Evolutionary conservation across 2,113 vertebrate genomes (phyloP).

Genomic region (Scatophagus argus): DNA sequence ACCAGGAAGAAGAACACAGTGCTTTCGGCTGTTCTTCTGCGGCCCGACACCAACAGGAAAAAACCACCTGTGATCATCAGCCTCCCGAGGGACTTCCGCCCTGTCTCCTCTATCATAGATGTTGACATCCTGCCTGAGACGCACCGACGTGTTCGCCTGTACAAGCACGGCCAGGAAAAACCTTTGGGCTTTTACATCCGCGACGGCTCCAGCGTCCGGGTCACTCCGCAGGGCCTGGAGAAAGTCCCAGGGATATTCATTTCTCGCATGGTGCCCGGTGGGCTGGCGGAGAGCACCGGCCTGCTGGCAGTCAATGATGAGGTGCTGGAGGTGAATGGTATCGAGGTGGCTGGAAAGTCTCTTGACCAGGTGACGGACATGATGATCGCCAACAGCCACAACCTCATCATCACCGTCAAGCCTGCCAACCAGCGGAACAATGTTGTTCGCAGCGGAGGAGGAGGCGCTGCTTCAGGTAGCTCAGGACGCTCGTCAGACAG

Average conservation of each 20-base stretch:
- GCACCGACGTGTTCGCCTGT: constrained; percentile 93
- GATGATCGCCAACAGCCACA: constrained; percentile 99
- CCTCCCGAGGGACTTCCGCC: constrained; percentile 95
- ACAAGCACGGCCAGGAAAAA: constrained; percentile 96
- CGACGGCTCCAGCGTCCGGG: constrained; percentile 94
- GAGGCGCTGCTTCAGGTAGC: constrained; percentile 88
- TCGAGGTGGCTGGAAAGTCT: constrained; percentile 95
- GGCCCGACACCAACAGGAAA: constrained; percentile 90
- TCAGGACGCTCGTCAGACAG: constrained; percentile 95
- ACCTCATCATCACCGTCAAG: constrained; percentile 97
- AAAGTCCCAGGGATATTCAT: constrained; percentile 96
- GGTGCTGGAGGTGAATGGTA: constrained; percentile 97
- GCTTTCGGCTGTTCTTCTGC: constrained; percentile 90
- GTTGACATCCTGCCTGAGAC: constrained; percentile 98
- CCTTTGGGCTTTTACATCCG: constrained; percentile 98
- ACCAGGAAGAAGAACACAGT: constrained; percentile 92
- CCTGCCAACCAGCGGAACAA: constrained; percentile 98
- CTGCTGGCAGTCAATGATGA: constrained; percentile 97
- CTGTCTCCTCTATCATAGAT: constrained; percentile 97
- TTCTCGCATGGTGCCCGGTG: constrained; percentile 93
- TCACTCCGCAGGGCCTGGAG: constrained; percentile 94
- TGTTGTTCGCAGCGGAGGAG: constrained; percentile 85
- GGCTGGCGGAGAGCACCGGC: constrained; percentile 96
- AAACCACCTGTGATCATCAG: constrained; percentile 94
- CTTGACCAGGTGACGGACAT: constrained; percentile 99